These are phyloP conservation scores for Onychostruthus taczanowskii DNA, from an alignment of 2,113 vertebrate species.

Conservation along the genomic window DNA sequence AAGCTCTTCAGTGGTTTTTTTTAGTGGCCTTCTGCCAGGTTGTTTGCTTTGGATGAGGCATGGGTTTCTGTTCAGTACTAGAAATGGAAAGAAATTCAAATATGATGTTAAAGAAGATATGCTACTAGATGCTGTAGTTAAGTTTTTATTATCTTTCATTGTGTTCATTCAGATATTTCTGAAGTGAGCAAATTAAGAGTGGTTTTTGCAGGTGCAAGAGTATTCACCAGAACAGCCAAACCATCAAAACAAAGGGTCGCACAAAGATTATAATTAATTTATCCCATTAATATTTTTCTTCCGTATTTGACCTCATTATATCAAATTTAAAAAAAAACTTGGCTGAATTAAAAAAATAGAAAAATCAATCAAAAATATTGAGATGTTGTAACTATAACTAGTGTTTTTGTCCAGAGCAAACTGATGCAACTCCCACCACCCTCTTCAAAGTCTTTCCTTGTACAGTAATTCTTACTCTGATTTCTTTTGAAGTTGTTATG, in stretches of 20 bases:
- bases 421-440: neutral
- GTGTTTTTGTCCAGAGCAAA: neutral
- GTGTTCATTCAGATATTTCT: neutral
- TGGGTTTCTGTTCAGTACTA: neutral
- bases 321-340: neutral
- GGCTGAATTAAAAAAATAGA: neutral
- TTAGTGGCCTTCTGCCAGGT: neutral
- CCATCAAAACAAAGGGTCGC: neutral
- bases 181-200: neutral
- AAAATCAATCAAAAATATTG: neutral
- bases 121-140: neutral
- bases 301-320: neutral
- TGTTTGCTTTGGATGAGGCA: neutral
- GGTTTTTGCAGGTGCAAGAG: neutral
- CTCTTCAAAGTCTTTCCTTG: neutral
- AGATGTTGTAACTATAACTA: neutral
- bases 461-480: neutral
- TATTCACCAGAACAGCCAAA: neutral
- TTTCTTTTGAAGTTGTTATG: neutral
- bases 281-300: neutral
- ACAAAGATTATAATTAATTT: neutral
- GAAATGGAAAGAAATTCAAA: neutral
- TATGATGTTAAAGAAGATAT: neutral
- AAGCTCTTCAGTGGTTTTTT: neutral
- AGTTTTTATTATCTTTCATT: neutral